phyloP scores from a whole-genome alignment of 1,140 invertebrate species.

The Drosophila takahashii region DNA sequence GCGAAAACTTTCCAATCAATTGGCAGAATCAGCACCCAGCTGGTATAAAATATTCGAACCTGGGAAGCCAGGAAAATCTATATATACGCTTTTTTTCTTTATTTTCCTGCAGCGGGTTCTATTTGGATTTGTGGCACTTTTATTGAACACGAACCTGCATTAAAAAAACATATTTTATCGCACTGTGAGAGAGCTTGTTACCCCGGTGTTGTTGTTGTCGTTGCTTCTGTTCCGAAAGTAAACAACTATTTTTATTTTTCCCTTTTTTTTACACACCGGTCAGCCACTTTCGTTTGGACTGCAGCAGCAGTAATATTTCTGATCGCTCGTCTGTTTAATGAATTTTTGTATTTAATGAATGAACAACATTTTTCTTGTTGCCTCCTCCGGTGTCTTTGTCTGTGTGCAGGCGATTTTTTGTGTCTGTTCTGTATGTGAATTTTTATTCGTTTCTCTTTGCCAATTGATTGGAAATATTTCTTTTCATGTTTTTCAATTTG shows the following conservation, averaged over 20 bases:
- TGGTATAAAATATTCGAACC: conserved; percentile 8
- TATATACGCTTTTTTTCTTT: background rate
- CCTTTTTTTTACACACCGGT: conserved; percentile 9
- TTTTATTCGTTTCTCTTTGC: conserved; percentile 79
- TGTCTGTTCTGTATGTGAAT: conserved; percentile 52
- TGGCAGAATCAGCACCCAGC: background rate
- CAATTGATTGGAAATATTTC: conserved; percentile 83
- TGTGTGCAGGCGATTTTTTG: conserved; percentile 1
- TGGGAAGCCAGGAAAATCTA: no score
- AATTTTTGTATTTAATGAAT: conserved; percentile 81
- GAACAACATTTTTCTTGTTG: conserved; percentile 74
- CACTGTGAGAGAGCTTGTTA: conserved; percentile 41
- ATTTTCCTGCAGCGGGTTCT: conserved; percentile 4
- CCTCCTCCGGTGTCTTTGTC: conserved; percentile 14
- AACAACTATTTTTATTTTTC: conserved; percentile 37
- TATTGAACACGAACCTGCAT: conserved; percentile 68
- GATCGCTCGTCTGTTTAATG: conserved; percentile 67
- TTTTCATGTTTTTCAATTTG: conserved; percentile 77
- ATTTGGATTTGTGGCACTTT: conserved; percentile 67
- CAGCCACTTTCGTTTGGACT: conserved; percentile 10
- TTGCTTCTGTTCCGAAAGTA: conserved; percentile 42
- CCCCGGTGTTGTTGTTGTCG: conserved; percentile 19
- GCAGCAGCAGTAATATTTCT: conserved; percentile 52
- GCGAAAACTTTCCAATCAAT: no score
- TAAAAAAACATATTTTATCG: conserved; percentile 78